Evolutionary conservation across 2,888 invertebrate genomes (phyloP), one percentile per base, ranked within the genome.

Genomic region (Stenchaetothrips biformis): DNA sequence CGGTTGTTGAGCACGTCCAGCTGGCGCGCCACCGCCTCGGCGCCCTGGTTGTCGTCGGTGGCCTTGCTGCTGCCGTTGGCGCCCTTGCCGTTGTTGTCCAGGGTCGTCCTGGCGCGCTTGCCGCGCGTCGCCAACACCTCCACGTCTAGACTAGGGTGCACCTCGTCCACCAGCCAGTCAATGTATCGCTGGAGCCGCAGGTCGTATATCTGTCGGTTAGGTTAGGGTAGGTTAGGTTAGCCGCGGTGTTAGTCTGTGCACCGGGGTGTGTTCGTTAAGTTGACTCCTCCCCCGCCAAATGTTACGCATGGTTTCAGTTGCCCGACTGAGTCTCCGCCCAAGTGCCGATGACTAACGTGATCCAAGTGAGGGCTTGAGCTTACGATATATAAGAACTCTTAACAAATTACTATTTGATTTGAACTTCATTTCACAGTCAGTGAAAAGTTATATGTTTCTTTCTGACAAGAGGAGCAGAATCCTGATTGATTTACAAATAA

Each of bases 101-200:
- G 84, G 77, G 87, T 87, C 8, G 81, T 83, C 79, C 86, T 84
- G 80, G 86, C 86, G 77, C 86, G 84, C 82, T 83, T 37, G 67
- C 88, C 81, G 89, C 37, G 67, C 67, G 25, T 21, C 67, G 67
- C 67, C 25, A 25, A 25, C 67, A 74, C 67, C 67, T 74, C 67
- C 67, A 25, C 91, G 88, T 95, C 95, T 86, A 94, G 87, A 81
- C 94, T 94, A 3, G 95, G 95, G 85, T 94, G 95, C 80, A 93
- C 90, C 85, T 95, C 94, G 85, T 92, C 93, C 87, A 96, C 91
- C 83, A 96, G 90, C 88, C 91, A 91, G 85, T 95, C 95, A 83
- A 92, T 90, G 90, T 94, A 97, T 83, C 93, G 92, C 88, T 94
- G 93, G 87, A 95, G 92, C 86, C 94, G 91, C 86, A 93, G 92